Evolutionary conservation across 2,888 invertebrate species (phyloP).

Genomic region (Lycia hirtaria): DNA sequence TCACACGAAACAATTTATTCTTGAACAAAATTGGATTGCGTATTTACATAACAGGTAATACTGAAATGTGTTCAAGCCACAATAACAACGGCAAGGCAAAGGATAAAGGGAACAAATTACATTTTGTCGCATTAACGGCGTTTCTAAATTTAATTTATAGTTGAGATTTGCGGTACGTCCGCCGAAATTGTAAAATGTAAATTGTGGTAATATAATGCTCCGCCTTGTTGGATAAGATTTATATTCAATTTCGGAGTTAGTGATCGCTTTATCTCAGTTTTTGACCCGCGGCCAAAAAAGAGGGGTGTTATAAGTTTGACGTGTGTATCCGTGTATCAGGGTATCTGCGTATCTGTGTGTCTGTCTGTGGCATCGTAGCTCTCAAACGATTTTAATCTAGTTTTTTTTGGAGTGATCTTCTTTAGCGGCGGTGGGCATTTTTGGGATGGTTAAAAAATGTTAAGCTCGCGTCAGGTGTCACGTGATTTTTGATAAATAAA

Average conservation of each 20-base stretch:
- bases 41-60: constrained; percentile 5
- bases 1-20: neutral
- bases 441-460: too few relatives aligned
- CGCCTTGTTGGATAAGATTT: constrained; percentile 30
- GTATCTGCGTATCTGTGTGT: too few relatives aligned
- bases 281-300: constrained; percentile 15
- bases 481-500: too few relatives aligned
- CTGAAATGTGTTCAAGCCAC: constrained; percentile 7
- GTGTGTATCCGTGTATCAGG: too few relatives aligned
- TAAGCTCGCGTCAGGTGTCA: too few relatives aligned
- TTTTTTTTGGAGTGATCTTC: too few relatives aligned
- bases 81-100: constrained; percentile 14
- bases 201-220: constrained; percentile 48
- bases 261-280: constrained; percentile 26
- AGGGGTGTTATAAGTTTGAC: too few relatives aligned
- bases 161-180: constrained; percentile 31
- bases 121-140: constrained; percentile 36
- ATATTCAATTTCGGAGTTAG: constrained; percentile 24
- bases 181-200: constrained; percentile 47
- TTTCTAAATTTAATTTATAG: constrained; percentile 53
- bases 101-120: constrained; percentile 45
- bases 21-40: constrained; percentile 1
- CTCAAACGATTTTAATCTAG: too few relatives aligned
- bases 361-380: too few relatives aligned
- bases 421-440: too few relatives aligned